These are phyloP conservation scores for cattle (Bos taurus) DNA, from an alignment of 2,113 vertebrate genomes.

Conservation along the genomic window DNA sequence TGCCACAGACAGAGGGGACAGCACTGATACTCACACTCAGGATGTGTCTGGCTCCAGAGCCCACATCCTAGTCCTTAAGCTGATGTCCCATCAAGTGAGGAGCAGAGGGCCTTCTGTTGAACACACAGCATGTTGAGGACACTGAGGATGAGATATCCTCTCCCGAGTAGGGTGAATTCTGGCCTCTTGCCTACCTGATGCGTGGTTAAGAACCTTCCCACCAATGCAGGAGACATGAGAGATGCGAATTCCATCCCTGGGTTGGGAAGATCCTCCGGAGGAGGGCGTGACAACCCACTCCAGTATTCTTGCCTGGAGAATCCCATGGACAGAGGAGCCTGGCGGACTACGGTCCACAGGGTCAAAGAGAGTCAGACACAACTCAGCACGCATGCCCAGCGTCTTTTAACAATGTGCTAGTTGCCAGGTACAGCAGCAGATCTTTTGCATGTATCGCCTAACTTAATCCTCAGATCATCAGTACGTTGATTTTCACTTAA, in stretches of 20 bases:
- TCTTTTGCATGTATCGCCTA: background rate
- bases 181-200: background rate
- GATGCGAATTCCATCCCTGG: rapidly evolving
- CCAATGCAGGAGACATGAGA: background rate
- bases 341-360: rapidly evolving
- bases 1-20: background rate
- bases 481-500: background rate
- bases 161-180: background rate
- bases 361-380: background rate
- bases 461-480: background rate
- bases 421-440: background rate
- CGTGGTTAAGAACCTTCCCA: background rate
- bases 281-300: background rate
- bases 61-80: too few relatives aligned
- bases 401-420: background rate
- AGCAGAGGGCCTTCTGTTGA: rapidly evolving
- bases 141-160: background rate
- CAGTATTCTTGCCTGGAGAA: background rate
- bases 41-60: background rate
- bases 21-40: background rate
- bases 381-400: rapidly evolving
- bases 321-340: background rate
- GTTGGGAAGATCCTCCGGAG: background rate
- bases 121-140: rapidly evolving
- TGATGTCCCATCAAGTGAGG: background rate